phyloP scores from a whole-genome alignment of 2,797 vertebrate genomes.

The Amazonetta brasiliensis region DNA sequence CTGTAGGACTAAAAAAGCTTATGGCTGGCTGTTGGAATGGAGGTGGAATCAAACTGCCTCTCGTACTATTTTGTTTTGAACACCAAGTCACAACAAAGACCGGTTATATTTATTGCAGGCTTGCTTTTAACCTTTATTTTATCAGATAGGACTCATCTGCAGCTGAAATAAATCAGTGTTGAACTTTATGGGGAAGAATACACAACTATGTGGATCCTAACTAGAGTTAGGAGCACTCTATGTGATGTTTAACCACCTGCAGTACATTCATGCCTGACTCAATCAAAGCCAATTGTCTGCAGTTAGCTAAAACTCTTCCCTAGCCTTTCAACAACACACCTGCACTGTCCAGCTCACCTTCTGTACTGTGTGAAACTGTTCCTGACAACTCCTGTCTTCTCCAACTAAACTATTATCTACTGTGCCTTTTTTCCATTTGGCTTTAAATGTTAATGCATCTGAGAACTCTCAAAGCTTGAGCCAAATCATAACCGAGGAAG shows the following conservation, averaged over 20 bases:
- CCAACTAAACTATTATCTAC: neutral
- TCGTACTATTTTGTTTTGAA: neutral
- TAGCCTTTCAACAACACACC: neutral
- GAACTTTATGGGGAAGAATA: slow-evolving; percentile 13
- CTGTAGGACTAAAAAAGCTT: neutral
- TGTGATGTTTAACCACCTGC: neutral
- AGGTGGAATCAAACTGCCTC: neutral
- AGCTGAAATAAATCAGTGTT: slow-evolving; percentile 37
- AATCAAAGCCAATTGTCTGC: neutral
- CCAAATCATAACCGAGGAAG: neutral
- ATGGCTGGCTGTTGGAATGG: neutral
- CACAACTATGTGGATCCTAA: slow-evolving; percentile 1
- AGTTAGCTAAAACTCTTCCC: neutral
- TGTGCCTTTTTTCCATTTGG: neutral
- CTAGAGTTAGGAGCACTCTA: neutral
- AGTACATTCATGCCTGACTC: neutral
- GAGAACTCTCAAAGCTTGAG: neutral
- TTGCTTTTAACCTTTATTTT: slow-evolving; percentile 31
- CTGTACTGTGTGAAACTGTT: neutral
- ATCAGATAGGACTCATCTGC: slow-evolving; percentile 27
- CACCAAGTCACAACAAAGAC: neutral
- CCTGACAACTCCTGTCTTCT: neutral
- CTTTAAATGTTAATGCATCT: neutral
- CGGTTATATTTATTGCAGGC: slow-evolving; percentile 12
- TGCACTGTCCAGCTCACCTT: neutral